Conservation (phyloP, 35 echinoderm and acorn worm species). For the Heliocidaris erythrogramma region DNA sequence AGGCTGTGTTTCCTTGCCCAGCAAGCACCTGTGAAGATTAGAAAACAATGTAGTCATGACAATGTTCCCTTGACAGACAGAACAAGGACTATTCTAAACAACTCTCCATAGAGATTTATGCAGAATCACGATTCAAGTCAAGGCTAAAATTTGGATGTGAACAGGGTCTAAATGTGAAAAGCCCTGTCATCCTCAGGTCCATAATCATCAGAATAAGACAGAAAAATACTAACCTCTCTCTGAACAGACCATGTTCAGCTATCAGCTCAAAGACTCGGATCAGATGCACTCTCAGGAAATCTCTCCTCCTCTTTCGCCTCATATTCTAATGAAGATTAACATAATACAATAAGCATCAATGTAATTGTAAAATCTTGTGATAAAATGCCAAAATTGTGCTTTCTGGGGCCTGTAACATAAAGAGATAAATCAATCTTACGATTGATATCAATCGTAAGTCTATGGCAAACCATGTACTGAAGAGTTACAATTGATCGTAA, state of each 20-base stretch:
- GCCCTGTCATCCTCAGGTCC: neutral
- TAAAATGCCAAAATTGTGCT: too few relatives aligned
- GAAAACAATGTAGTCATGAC: neutral
- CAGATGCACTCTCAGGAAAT: conserved; percentile 89
- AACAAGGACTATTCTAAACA: too few relatives aligned
- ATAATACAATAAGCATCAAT: neutral
- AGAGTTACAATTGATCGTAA: too few relatives aligned
- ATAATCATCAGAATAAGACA: neutral
- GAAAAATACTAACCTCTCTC: conserved; percentile 66
- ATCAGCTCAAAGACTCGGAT: conserved; percentile 92
- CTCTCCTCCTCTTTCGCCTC: conserved; percentile 87
- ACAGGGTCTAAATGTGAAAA: neutral
- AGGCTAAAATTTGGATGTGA: too few relatives aligned
- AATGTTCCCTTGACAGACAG: neutral
- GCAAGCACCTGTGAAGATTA: conserved; percentile 47
- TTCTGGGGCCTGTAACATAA: too few relatives aligned
- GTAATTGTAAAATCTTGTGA: neutral
- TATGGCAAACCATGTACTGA: too few relatives aligned
- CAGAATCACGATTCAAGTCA: too few relatives aligned
- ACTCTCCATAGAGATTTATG: too few relatives aligned
- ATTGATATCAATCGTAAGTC: too few relatives aligned
- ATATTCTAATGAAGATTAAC: conserved; percentile 65
- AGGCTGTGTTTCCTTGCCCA: conserved; percentile 69
- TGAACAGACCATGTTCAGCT: conserved; percentile 93
- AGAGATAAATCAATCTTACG: too few relatives aligned